Evolutionary conservation across 2,113 vertebrate species (phyloP), one percentile per base, ranked within the genome.

Genomic region (Rana temporaria): DNA sequence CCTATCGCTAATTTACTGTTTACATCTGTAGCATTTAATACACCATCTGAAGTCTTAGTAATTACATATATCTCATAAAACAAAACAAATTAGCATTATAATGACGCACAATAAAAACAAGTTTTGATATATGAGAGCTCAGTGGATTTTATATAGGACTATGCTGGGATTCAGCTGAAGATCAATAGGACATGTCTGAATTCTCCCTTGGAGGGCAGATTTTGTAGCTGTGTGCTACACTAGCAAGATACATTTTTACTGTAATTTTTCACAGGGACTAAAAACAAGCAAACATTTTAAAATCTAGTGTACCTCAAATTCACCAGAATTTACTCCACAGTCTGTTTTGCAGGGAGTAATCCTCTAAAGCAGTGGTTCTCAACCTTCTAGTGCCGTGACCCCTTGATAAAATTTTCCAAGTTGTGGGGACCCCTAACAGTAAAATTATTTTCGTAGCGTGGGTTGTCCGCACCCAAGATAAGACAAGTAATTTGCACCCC

Each of bases 31-130:
- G 53, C 20, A 24, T 18, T 55, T 71, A 73, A 57, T 73, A 53
- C 18, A 73, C 30, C 20, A 71, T 17, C 42, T 53, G 48, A 20
- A 22, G 24, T 48, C 20, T n/a, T 56, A 56, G 20, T 15, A 55
- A 72, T 72, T 48, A 48, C 8, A 72, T 17, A 55, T 56, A 55
- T 26, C 15, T 24, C 19, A 55, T 72, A 56, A 56, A 72, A 55
- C 52, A 72, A 56, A 72, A 73, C 52, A 73, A 73, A 73, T 73
- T 26, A 56, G 70, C 70, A 57, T 73, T 73, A 73, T 73, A 73
- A 57, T 73, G 22, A 24, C 34, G 70, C 56, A 24, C 56, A 73
- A 56, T 56, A 73, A 57, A 57, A n/a, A 53, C 7, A 34, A 24
- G n/a, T 57, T 71, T 73, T 73, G 70, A 73, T 73, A 57, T 22